Evolutionary conservation across 2,113 vertebrate species (phyloP).

Genomic region (Pseudopodoces humilis): DNA sequence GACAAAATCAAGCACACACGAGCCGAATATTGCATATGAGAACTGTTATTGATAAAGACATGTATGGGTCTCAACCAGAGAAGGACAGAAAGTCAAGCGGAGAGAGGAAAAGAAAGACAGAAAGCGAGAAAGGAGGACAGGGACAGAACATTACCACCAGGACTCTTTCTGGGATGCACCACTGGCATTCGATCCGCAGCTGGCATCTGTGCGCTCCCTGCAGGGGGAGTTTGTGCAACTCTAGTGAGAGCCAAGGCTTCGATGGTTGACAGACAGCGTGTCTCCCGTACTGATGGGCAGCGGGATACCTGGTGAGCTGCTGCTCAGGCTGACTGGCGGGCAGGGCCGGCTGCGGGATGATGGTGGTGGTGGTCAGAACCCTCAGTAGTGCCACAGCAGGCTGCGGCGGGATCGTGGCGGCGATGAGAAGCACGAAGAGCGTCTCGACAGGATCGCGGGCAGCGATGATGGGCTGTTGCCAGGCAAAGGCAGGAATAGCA

Average conservation of each 20-base stretch:
- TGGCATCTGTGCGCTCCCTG: neutral
- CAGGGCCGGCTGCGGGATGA: neutral
- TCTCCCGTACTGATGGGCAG: accelerated
- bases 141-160: neutral
- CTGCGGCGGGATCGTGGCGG: too few relatives aligned
- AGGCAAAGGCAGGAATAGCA: accelerated
- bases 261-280: too few relatives aligned
- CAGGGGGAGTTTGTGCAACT: too few relatives aligned
- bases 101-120: neutral
- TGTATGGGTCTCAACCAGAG: neutral
- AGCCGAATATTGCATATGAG: neutral
- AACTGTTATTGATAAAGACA: neutral
- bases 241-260: neutral
- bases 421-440: neutral
- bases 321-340: too few relatives aligned
- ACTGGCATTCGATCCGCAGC: neutral
- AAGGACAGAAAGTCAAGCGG: neutral
- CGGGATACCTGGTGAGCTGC: accelerated
- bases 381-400: too few relatives aligned
- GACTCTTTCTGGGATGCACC: neutral
- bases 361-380: neutral
- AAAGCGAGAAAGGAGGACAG: neutral
- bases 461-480: neutral
- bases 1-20: accelerated
- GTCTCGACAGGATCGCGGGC: accelerated